phyloP scores from a whole-genome alignment of 2,113 vertebrate species.

The Salvelinus sp. region DNA sequence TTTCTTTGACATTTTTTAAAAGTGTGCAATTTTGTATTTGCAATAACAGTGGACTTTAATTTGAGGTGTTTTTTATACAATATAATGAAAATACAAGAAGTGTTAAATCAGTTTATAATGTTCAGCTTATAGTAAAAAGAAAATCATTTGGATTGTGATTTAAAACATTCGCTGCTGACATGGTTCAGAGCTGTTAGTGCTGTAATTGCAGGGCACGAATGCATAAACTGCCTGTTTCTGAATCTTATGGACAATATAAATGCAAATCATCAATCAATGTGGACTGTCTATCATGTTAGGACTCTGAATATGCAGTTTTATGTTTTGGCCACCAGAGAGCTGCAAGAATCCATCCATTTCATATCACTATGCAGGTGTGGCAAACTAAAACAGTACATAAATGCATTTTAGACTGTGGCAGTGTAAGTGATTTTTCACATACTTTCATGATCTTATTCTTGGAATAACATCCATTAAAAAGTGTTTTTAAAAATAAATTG shows the following conservation, averaged over 20 bases:
- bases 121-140: neutral
- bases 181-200: neutral
- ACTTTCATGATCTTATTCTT: neutral
- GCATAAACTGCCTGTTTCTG: neutral
- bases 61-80: neutral
- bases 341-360: conserved; percentile 68
- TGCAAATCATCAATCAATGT: conserved; percentile 15
- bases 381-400: neutral
- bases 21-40: neutral
- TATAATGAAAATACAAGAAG: too few species aligned
- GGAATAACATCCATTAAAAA: neutral
- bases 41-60: neutral
- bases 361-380: neutral
- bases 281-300: conserved; percentile 1
- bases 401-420: neutral
- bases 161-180: neutral
- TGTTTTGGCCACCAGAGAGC: conserved; percentile 80
- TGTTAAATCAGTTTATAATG: too few species aligned
- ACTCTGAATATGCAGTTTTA: conserved; percentile 63
- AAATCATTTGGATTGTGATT: too few species aligned
- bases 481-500: too few species aligned
- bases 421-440: neutral
- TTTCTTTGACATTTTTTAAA: too few species aligned
- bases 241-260: neutral
- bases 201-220: neutral